Evolutionary conservation across 2,888 invertebrate species (phyloP), one percentile per base, ranked within the genome.

Genomic region (Rhagophthalmus giganteus): DNA sequence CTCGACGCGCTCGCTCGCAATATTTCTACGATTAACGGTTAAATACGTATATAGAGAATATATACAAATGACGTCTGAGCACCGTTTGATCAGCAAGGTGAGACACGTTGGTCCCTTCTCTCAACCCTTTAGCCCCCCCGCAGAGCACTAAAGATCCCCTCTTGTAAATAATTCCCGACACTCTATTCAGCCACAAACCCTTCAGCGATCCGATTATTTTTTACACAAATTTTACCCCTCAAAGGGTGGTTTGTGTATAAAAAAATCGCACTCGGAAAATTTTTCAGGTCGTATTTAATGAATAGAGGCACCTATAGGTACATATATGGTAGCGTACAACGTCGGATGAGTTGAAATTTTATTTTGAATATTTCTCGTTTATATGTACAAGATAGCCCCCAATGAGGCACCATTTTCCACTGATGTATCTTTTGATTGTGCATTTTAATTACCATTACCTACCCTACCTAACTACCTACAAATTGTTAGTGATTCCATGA

Each of bases 181-280:
- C 74, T 73, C 72, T 65, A 72, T 71, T 69, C 67, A 66, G 71
- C 74, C 74, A 58, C 74, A 74, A 73, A 67, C 72, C 73, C 70
- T 71, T 71, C 66, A 64, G 57, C 64, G 68, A 74, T 73, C 73
- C 72, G 73, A 74, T 74, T 74, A 74, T 72, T 72, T 73, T 72
- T 72, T 71, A 67, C 69, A 63, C 66, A 64, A 67, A 68, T 66
- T 68, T 62, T 65, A 64, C 66, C 67, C 69, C 66, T 63, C 59
- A 62, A 69, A 68, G 65, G 73, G 73, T 70, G 73, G 70, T 71
- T 68, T 69, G 71, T 72, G 69, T 71, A 68, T 62, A 63, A 67
- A 67, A 65, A 70, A 71, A 69, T 67, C 65, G 63, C 68, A 64
- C 64, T 54, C 54, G 57, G 60, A 63, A n/a, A n/a, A 54, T 61